phyloP scores from a whole-genome alignment of 1,140 invertebrate genomes.

The Aphis craccivora region DNA sequence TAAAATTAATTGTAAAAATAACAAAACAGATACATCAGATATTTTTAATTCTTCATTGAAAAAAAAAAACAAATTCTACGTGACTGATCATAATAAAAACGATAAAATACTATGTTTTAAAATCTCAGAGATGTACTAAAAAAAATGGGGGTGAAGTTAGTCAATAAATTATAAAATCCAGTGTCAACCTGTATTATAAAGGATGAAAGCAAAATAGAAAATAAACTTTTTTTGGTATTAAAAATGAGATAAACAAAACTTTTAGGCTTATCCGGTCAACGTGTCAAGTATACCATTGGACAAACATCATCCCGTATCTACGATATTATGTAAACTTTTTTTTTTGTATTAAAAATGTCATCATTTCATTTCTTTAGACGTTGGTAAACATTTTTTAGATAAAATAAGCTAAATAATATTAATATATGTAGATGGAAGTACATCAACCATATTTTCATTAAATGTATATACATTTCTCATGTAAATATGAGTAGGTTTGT shows the following conservation, averaged over 20 bases:
- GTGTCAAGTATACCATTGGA: background rate
- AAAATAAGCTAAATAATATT: background rate
- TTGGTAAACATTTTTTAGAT: background rate
- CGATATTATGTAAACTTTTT: background rate
- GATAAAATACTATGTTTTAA: background rate
- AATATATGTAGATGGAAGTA: background rate
- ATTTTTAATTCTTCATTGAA: conserved; percentile 10
- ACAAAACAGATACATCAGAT: background rate
- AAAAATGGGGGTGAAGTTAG: background rate
- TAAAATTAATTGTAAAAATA: background rate
- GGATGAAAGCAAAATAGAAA: background rate
- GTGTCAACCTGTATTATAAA: background rate
- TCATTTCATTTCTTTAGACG: background rate
- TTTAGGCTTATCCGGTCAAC: conserved; percentile 18
- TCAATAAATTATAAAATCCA: conserved; percentile 28
- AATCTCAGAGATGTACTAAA: background rate
- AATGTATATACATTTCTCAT: background rate
- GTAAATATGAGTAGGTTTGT: background rate
- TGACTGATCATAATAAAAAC: conserved; percentile 39
- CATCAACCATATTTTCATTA: background rate
- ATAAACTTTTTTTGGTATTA: background rate
- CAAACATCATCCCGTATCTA: no score
- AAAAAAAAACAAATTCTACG: background rate
- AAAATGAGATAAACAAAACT: conserved; percentile 19
- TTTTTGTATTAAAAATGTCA: background rate